These are phyloP conservation scores for Porites cylindrica DNA, from an alignment of 92 coral and sea anemone species.

Conservation along the genomic window DNA sequence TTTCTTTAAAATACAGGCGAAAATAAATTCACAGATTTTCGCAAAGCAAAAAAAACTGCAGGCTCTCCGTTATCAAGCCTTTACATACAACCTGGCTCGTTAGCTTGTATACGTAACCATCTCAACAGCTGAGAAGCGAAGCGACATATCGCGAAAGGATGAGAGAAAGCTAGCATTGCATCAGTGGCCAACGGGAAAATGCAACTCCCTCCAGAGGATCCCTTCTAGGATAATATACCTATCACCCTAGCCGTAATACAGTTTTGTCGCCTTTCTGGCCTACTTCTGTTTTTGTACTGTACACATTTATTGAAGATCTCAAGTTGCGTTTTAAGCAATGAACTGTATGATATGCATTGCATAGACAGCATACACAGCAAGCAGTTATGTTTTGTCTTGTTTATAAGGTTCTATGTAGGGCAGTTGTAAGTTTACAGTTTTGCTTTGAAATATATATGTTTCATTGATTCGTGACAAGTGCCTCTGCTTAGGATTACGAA, in stretches of 20 bases:
- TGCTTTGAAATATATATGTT: neutral
- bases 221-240: neutral
- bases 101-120: neutral
- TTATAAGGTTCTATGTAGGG: neutral
- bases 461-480: neutral
- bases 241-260: neutral
- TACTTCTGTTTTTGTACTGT: no score
- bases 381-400: neutral
- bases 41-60: no score
- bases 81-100: neutral
- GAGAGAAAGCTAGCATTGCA: slow-evolving; percentile 1
- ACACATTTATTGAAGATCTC: no score
- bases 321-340: no score
- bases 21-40: no score
- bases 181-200: neutral
- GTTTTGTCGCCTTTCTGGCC: neutral
- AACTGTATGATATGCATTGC: neutral
- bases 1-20: no score
- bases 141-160: slow-evolving; percentile 5
- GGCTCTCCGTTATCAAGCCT: neutral
- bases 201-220: slow-evolving; percentile 5
- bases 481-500: neutral
- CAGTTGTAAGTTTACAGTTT: neutral
- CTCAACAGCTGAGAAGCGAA: neutral
- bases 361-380: neutral